Base-by-base conservation (phyloP, 2,113 vertebrate species). In the Otus sunia region DNA sequence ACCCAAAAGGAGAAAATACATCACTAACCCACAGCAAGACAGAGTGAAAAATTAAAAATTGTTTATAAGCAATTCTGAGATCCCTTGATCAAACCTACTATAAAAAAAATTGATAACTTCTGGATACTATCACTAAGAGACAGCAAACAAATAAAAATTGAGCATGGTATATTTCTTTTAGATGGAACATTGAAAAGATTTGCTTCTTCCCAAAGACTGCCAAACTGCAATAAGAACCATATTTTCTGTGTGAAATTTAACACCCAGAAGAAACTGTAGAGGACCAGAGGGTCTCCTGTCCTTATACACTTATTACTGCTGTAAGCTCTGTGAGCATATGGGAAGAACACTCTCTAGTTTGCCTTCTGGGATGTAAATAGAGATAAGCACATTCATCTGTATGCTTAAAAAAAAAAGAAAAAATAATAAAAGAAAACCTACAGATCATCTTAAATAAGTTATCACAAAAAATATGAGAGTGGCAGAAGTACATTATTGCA, bases 201-300 rank as follows among this genome's bases (percentile, higher is more conserved):
- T 94, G 85, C 30, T 53, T 50, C 78, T 62, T 68, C 47, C 76
- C 84, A 55, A 22, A 25, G 60, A 69, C 50, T 96, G 94, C 88
- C 94, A 96, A 96, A 79, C 89, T 96, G 84, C 95, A 97, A 95
- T 87, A 84, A 89, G 76, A 96, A 95, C 80, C 94, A 95, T 88
- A 97, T 94, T 95, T 94, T 92, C 77, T 66, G 68, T 72, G 86
- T 92, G 96, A 97, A 96, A 97, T 88, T 93, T 88, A 95, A 97
- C 84, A 97, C 96, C 53, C 92, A 87, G 53, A 91, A 92, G 86
- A 81, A 96, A 87, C 88, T 71, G 52, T 56, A 86, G 92, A 93
- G 83, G 80, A 94, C 68, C 86, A 84, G 83, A 94, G 91, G 92
- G 92, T 96, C 96, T 96, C 60, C 52, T 97, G 73, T 87, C 91